These are phyloP conservation scores for Lypha dubia DNA, from an alignment of 2,888 invertebrate genomes.

Conservation along the genomic window DNA sequence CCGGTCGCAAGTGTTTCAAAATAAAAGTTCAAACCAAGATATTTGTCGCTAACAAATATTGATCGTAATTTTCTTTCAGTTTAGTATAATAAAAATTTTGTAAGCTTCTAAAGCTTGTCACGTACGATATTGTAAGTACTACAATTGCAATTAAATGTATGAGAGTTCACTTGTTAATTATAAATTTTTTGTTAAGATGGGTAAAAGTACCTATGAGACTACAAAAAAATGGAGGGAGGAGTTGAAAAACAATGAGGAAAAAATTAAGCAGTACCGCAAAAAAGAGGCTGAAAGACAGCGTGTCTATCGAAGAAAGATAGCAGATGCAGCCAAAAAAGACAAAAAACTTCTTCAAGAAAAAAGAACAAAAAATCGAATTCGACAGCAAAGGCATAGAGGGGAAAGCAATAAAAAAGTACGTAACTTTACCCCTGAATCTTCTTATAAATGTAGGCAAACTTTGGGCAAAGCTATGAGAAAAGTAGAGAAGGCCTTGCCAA, in stretches of 20 bases:
- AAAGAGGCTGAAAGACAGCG: not conserved
- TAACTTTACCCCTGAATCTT: too few relatives aligned
- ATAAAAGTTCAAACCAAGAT: conserved; percentile 1
- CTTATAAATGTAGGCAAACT: too few relatives aligned
- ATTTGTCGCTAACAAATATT: too few relatives aligned
- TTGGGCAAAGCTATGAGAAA: too few relatives aligned
- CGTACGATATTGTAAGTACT: conserved; percentile 14
- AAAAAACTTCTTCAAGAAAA: not conserved
- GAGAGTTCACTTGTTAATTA: not conserved
- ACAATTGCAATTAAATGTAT: conserved; percentile 7
- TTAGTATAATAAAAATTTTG: too few relatives aligned
- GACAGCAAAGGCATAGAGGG: too few relatives aligned
- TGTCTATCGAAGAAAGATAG: not conserved
- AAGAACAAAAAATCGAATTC: not conserved
- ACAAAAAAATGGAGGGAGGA: conserved; percentile 8
- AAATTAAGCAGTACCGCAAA: too few relatives aligned
- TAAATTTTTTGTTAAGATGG: conserved; percentile 2
- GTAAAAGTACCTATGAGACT: conserved; percentile 1
- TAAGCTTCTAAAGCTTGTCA: not conserved
- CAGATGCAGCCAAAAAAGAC: not conserved
- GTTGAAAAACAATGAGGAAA: too few relatives aligned
- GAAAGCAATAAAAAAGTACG: too few relatives aligned
- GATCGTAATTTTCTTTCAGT: not conserved
- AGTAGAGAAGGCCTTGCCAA: too few relatives aligned
- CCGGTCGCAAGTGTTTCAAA: too few relatives aligned